Evolutionary conservation across 1,140 invertebrate genomes (phyloP).

Genomic region (Archegozetes longisetosus): DNA sequence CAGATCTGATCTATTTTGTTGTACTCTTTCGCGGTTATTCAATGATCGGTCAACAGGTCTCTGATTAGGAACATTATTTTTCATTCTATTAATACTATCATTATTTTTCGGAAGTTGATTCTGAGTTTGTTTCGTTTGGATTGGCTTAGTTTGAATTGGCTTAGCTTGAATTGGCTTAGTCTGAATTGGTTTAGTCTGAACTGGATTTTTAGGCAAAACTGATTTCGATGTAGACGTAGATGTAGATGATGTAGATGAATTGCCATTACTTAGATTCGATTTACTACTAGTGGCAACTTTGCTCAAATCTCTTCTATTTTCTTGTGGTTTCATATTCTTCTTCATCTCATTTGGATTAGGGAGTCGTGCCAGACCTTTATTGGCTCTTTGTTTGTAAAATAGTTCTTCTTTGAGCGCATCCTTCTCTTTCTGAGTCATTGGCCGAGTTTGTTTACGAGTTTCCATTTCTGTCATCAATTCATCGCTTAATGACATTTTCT

Average conservation of each 20-base stretch:
- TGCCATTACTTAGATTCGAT: not conserved
- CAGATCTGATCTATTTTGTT: too few species aligned
- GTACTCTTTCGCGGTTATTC: too few species aligned
- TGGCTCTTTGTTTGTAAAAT: not conserved
- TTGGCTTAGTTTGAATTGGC: too few species aligned
- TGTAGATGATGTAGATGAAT: too few species aligned
- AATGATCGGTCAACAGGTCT: not conserved
- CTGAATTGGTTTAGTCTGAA: too few species aligned
- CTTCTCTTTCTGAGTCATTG: constrained; percentile 62
- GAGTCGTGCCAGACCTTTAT: not conserved
- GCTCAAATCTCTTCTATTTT: not conserved
- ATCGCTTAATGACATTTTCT: not conserved
- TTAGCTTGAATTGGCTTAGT: too few species aligned
- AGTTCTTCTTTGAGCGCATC: constrained; percentile 35
- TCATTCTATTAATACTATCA: not conserved
- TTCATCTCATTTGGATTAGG: constrained; percentile 4
- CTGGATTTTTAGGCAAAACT: too few species aligned
- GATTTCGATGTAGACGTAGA: too few species aligned
- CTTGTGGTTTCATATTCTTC: constrained; percentile 4
- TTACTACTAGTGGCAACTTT: not conserved
- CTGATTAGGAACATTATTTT: not conserved
- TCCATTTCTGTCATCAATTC: constrained; percentile 1
- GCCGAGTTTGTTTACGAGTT: constrained; percentile 32
- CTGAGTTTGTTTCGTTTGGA: too few species aligned
- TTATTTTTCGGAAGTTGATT: not conserved